Conservation (phyloP, 2,888 invertebrate species). For the Macrosiphum euphorbiae region DNA sequence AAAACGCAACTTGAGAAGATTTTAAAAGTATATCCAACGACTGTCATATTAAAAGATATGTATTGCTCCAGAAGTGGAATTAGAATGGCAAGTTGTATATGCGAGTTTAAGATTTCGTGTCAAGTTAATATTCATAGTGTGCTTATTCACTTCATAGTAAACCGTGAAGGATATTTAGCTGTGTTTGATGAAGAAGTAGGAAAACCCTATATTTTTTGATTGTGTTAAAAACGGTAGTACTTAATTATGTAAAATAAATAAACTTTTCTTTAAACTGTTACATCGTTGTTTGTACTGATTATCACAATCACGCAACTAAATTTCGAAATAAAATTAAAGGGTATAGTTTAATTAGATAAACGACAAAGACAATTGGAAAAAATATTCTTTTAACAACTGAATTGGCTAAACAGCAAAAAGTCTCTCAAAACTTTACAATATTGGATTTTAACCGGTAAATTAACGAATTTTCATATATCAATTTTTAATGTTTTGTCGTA, state of each 20-base stretch:
- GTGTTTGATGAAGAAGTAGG: slow-evolving; percentile 17
- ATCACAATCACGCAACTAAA: background rate
- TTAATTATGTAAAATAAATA: background rate
- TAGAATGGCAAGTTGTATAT: slow-evolving; percentile 13
- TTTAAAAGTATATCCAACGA: slow-evolving; percentile 10
- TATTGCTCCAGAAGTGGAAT: slow-evolving; percentile 7
- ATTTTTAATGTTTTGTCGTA: too few relatives aligned
- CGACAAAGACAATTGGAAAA: background rate
- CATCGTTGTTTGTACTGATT: background rate
- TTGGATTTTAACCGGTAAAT: too few relatives aligned
- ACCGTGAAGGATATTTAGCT: slow-evolving; percentile 13
- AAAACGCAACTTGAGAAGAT: slow-evolving; percentile 5
- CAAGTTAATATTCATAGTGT: slow-evolving; percentile 6
- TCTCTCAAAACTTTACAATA: background rate
- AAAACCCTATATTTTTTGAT: slow-evolving; percentile 3
- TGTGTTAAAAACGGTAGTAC: background rate
- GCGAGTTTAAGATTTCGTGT: slow-evolving; percentile 8
- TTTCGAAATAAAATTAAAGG: background rate
- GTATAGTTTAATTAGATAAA: background rate
- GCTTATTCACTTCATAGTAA: background rate
- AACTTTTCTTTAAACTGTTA: background rate
- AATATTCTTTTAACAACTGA: background rate
- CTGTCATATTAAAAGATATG: background rate
- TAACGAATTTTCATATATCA: too few relatives aligned
- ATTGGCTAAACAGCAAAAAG: background rate